Base-by-base conservation (phyloP, 2,888 invertebrate genomes). In the Drosophila acutilabella region DNA sequence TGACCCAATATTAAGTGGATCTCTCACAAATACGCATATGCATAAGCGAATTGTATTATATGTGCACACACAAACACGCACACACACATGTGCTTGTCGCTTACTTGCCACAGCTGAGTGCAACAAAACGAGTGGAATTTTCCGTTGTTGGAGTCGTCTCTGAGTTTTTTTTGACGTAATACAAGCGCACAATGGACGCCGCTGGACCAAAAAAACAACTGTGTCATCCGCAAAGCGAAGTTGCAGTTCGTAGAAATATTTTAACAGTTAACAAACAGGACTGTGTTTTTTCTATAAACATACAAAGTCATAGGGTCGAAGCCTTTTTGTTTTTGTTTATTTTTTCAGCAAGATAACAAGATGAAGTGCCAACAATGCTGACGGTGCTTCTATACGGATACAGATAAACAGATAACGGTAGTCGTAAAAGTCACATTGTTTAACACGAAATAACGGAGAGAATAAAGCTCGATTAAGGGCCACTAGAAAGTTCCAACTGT, bases 101-200 rank as follows among this genome's bases (percentile, higher is more conserved):
- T 26, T 2, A 18, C 68, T 71, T 82, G 74, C 83, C 80, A 59
- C 81, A 71, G 68, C 57, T 65, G 60, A 72, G 75, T 70, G 81
- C 53, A 74, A 64, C 74, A 77, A 52, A 44, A 68, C 68, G 66
- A 85, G 66, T 80, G 88, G 88, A 88, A 85, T 74, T 88, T 88
- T 83, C 88, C 88, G 56, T 72, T 82, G 77, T 82, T 79, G 70
- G 48, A 38, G 40, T 57, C 42, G 44, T 42, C n/a, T n/a, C n/a
- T n/a, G 54, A 44, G 52, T 52, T 64, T 23, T 51, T 70, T 71
- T 52, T 88, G 80, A 85, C 71, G 74, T 62, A 77, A 74, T 54
- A 1, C 44, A 60, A 33, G 44, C 30, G 41, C 20, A 40, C 36
- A 51, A 64, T 62, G 47, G 14, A 23, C 38, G 48, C 40, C 13